Evolutionary conservation across 2,113 vertebrate species (phyloP).

Genomic region (Crotophaga sulcirostris): DNA sequence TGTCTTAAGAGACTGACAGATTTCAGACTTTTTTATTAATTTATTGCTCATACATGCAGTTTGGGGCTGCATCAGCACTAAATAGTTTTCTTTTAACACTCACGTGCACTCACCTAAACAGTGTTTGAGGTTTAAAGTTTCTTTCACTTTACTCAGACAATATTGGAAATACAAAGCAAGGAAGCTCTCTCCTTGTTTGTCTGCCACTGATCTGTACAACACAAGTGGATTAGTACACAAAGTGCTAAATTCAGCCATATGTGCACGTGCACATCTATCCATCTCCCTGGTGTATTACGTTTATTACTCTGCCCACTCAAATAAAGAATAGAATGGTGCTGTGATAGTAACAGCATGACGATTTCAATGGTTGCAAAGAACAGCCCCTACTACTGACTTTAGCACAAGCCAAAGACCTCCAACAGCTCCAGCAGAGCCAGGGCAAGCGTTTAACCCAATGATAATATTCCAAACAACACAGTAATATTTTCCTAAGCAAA

Average conservation of each 20-base stretch:
- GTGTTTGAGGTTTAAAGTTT: background rate
- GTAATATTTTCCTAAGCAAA: background rate
- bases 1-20: background rate
- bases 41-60: background rate
- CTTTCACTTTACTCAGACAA: background rate
- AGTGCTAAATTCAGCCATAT: background rate
- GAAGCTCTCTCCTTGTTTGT: rapidly evolving
- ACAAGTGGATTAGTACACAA: background rate
- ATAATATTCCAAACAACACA: background rate
- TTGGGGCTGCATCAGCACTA: background rate
- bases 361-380: background rate
- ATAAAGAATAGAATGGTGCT: background rate
- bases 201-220: background rate
- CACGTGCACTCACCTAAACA: background rate
- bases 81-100: background rate
- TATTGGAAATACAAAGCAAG: background rate
- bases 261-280: no score
- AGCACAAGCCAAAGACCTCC: background rate
- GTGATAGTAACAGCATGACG: background rate
- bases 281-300: background rate
- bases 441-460: background rate
- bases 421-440: background rate
- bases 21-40: background rate
- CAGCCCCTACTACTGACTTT: background rate
- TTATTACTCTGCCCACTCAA: background rate